Base-by-base conservation (phyloP, 2,113 vertebrate species). In the Syrmaticus mikado region DNA sequence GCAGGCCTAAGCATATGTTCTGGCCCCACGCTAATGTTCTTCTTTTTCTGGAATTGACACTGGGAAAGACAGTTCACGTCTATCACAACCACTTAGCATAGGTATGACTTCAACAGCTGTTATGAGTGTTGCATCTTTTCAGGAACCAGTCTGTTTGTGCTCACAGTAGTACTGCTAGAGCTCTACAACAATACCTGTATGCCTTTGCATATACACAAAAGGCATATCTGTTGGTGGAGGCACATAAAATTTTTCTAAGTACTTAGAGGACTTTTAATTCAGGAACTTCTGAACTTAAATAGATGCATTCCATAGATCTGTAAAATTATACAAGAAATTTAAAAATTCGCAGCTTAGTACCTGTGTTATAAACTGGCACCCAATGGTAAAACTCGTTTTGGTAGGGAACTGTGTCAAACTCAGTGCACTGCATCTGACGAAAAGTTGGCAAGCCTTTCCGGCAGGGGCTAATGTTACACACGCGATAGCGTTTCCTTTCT, bases 341-440 rank as follows among this genome's bases (percentile, higher is more conserved):
- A 60, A 87, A 65, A n/a, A 16, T 1, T 0, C 22, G 22, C 3
- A 64, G 22, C 1, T 36, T 85, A 89, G 50, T 98, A 99, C 99
- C 95, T 95, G 97, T 87, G 95, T 98, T 99, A 64, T 97, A 95
- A 82, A 99, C 95, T 0, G 99, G 99, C 91, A 98, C 97, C 99
- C 99, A 99, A 91, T 97, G 96, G 96, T 99, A 99, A 81, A 99
- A 98, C 64, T 99, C 97, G 2, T 99, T 99, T 95, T 98, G 98
- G 97, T 99, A 99, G 8, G 98, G 98, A 66, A 99, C 99, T 0
- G 99, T 99, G 95, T 99, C 98, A 93, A 99, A 99, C 94, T 99
- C 99, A 60, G 98, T 99, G 98, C 99, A 99, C 58, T 99, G 99
- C 99, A 99, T 99, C 95, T 99, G 99, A 40, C 99, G 98, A 77